Percentiles rank a stretch among this genome's conserved stretches.
These are phyloP conservation scores for Tenthredo mesomela DNA, from an alignment of 2,888 invertebrate species.

Conservation along the genomic window DNA sequence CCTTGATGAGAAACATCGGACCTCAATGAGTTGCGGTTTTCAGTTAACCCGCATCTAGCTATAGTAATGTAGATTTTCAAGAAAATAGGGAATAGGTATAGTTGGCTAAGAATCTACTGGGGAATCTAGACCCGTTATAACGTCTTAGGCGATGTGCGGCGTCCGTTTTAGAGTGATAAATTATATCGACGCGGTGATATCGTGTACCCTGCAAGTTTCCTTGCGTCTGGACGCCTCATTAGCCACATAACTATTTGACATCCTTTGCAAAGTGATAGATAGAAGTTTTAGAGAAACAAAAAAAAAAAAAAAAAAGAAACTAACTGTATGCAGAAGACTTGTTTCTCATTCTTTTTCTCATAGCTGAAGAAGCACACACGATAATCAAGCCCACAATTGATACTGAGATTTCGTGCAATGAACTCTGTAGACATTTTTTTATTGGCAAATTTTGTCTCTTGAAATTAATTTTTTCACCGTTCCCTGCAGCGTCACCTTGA, in stretches of 20 bases:
- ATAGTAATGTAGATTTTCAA: background rate
- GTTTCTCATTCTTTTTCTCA: background rate
- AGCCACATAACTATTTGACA: conserved; percentile 31
- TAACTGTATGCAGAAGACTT: background rate
- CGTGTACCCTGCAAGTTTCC: conserved; percentile 1
- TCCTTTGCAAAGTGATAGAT: conserved; percentile 19
- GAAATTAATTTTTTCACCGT: background rate
- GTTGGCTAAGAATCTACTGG: background rate
- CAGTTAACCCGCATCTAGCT: background rate
- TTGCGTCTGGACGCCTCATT: conserved; percentile 25
- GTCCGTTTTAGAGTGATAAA: conserved; percentile 29
- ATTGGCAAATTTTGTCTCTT: background rate
- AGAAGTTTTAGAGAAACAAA: conserved; percentile 1
- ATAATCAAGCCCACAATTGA: background rate
- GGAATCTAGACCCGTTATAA: background rate
- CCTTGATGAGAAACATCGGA: conserved; percentile 6
- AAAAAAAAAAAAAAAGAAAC: background rate
- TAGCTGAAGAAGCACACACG: background rate
- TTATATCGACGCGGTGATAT: background rate
- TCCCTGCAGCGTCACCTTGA: background rate
- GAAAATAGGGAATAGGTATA: background rate
- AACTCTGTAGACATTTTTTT: background rate
- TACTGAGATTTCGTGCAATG: background rate
- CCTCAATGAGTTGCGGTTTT: background rate
- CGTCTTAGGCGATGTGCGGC: background rate